phyloP scores from a whole-genome alignment of 1,140 invertebrate species.

The Drosophila gunungcola region DNA sequence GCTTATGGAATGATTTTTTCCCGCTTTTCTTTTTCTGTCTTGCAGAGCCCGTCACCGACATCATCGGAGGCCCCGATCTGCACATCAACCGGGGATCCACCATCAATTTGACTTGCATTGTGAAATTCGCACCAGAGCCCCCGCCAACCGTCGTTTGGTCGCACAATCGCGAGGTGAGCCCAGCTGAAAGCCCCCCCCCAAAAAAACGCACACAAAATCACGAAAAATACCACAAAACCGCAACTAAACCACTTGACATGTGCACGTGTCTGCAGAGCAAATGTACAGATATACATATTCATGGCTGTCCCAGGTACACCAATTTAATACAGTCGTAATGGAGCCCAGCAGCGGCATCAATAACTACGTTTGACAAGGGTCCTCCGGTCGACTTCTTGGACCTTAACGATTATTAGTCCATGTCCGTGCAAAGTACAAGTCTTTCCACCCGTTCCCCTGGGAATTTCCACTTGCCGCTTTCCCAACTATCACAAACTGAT shows the following conservation, averaged over 20 bases:
- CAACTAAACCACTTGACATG: slow-evolving; percentile 31
- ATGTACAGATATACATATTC: not conserved
- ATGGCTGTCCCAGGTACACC: not conserved
- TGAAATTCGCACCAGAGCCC: slow-evolving; percentile 92
- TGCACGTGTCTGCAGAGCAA: not conserved
- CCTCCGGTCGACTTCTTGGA: slow-evolving; percentile 1
- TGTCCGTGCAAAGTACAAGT: not conserved
- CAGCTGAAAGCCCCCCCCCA: not conserved
- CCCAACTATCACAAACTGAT: not conserved
- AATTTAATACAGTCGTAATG: slow-evolving; percentile 4
- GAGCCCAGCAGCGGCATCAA: slow-evolving; percentile 14
- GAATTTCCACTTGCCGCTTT: not conserved
- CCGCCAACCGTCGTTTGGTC: slow-evolving; percentile 92
- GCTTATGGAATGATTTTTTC: slow-evolving; percentile 26
- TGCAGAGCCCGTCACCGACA: slow-evolving; percentile 92
- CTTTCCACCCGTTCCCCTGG: not conserved
- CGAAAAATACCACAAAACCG: not conserved
- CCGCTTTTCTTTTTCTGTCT: slow-evolving; percentile 37
- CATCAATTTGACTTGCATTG: slow-evolving; percentile 94
- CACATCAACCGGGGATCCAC: slow-evolving; percentile 94
- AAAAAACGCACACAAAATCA: not conserved
- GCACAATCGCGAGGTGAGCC: slow-evolving; percentile 90
- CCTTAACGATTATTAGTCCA: slow-evolving; percentile 1
- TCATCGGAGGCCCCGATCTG: slow-evolving; percentile 91
- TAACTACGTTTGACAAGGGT: slow-evolving; percentile 67